Evolutionary conservation across 2,797 vertebrate genomes (phyloP).

Genomic region (Lagorchestes hirsutus): DNA sequence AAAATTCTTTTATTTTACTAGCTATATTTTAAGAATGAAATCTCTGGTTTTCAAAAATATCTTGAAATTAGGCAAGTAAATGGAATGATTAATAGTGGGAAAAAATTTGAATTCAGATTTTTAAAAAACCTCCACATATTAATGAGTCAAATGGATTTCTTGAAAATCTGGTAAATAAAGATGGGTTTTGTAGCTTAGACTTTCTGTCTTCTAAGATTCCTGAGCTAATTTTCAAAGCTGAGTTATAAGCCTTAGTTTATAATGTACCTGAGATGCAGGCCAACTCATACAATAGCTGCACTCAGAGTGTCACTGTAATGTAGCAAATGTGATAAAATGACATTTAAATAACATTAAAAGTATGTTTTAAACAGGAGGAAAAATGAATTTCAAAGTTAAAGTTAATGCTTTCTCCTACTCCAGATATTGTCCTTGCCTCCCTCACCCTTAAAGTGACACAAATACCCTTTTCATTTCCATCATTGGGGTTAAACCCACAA

Average conservation of each 20-base stretch:
- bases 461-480: slow-evolving; percentile 57
- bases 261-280: slow-evolving; percentile 75
- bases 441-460: not conserved
- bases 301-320: slow-evolving; percentile 71
- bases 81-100: slow-evolving; percentile 65
- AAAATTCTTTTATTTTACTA: slow-evolving; percentile 65
- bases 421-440: slow-evolving; percentile 44
- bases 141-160: slow-evolving; percentile 75
- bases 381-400: slow-evolving; percentile 69
- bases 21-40: slow-evolving; percentile 70
- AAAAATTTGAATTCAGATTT: slow-evolving; percentile 73
- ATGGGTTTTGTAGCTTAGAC: slow-evolving; percentile 67
- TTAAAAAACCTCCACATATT: slow-evolving; percentile 72
- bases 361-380: slow-evolving; percentile 77
- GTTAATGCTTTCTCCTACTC: slow-evolving; percentile 59
- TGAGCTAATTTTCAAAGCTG: slow-evolving; percentile 77
- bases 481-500: not conserved
- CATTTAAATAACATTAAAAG: slow-evolving; percentile 78
- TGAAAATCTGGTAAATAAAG: slow-evolving; percentile 76
- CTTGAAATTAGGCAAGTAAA: slow-evolving; percentile 60
- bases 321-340: slow-evolving; percentile 80
- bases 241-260: slow-evolving; percentile 73
- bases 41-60: slow-evolving; percentile 52
- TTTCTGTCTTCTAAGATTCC: slow-evolving; percentile 74
- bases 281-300: slow-evolving; percentile 73